Evolutionary conservation across 1,140 invertebrate genomes (phyloP), one percentile per base, ranked within the genome.

Genomic region (Tetramorium parvispinum): DNA sequence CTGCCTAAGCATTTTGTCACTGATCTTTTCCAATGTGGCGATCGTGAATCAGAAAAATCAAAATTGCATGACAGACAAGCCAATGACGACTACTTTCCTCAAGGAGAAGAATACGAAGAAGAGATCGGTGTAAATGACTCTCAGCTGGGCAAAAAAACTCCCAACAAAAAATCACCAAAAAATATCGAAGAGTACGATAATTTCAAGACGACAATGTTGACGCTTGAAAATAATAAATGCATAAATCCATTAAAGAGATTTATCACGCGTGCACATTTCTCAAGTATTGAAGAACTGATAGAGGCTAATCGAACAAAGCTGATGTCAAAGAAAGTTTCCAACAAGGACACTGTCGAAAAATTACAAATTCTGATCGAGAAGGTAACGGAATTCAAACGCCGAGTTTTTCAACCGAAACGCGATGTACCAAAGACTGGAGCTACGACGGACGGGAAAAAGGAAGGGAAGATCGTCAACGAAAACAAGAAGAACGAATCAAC

Each of bases 61-160:
- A 16, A 51, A 7, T 46, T 46, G 13, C 27, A 86, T 3, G 51
- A 92, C 53, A 85, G 89, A 43, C 24, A n/a, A 0, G 24, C 86
- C 24, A 93, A 92, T 71, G 93, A 94, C 76, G 93, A 94, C 63
- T 94, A 93, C 65, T 94, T 93, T 16, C 93, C 93, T 1, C 88
- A 91, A 81, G 94, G 93, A 21, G 93, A 92, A 0, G 94, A 94
- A 7, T 94, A 89, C 73, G 92, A 94, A 21, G 92, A 94, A 0
- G 91, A 93, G 49, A 89, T 92, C 8, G 91, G 91, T 13, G 73
- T 6, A n/a, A 86, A 91, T 4, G 76, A 90, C 0, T 75, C 66
- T 4, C 87, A 88, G n/a, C 18, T 82, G 0, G 40, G 66, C 6
- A 65, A 10, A 65, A 63, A 71, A 0, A 8, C 2, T 16, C 63